Evolutionary conservation across 2,888 invertebrate species (phyloP), one percentile per base, ranked within the genome.

Genomic region (Stenichneumon culpator): DNA sequence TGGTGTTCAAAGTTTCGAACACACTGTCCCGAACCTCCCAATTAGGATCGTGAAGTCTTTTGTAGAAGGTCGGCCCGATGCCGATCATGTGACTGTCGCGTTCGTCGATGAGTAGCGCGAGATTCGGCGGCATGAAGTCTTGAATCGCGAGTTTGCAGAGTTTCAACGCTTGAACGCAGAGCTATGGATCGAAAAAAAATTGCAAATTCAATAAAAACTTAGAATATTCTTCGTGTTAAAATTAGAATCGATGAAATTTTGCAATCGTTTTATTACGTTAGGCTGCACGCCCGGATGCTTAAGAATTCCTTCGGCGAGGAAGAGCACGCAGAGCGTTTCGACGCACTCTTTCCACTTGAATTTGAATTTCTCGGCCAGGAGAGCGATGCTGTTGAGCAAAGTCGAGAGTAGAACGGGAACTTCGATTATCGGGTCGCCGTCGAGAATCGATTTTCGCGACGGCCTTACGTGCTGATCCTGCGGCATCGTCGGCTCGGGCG

Each of bases 11-110:
- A 57, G 97, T 94, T 92, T 98, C 97, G 36, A 97, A 91, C 0
- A 97, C 96, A 4, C 97, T 97, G 89, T 98, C 97, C 54, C 97
- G 95, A 0, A 97, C 96, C 93, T 97, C 97, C 98, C 97, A 98
- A 70, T 96, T 95, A 3, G 95, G 93, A 90, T 97, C 97, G 88
- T 97, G 96, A 91, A 97, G 94, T 91, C 97, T 96, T 92, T 95
- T 95, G 72, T 95, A 95, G 5, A 98, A 95, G 14, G 97, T 95
- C 14, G 95, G 95, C 0, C 97, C 97, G 9, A 97, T 93, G 83
- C 96, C 95, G 83, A 96, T 95, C 92, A 97, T 95, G 0, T 96
- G 94, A 32, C 94, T 92, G 73, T 96, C 94, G 22, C 96, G n/a
- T 16, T 14, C 95, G 89, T 97, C 97, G 84, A 97, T 95, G 7